Evolutionary conservation across 2,888 invertebrate genomes (phyloP).

Genomic region (Drosophila algonquin): DNA sequence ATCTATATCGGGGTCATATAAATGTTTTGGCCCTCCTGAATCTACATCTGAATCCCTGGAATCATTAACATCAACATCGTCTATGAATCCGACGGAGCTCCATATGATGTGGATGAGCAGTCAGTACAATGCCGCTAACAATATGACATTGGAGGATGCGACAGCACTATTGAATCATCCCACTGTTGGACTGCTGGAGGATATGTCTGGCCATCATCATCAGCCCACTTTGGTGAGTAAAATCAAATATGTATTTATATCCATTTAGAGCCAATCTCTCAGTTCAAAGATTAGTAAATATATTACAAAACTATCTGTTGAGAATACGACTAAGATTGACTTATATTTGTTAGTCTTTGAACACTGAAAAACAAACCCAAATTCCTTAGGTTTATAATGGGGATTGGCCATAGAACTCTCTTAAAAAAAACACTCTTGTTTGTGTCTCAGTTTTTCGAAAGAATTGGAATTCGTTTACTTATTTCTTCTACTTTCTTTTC

Average conservation of each 20-base stretch:
- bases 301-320: slow-evolving; percentile 5
- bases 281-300: slow-evolving; percentile 37
- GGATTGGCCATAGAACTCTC: slow-evolving; percentile 38
- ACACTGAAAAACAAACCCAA: slow-evolving; percentile 48
- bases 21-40: slow-evolving; percentile 17
- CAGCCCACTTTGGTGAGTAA: slow-evolving; percentile 85
- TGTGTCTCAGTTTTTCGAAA: slow-evolving; percentile 58
- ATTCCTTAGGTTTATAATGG: slow-evolving; percentile 49
- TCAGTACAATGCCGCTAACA: slow-evolving; percentile 82
- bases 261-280: slow-evolving; percentile 37
- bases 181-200: slow-evolving; percentile 85
- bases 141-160: slow-evolving; percentile 83
- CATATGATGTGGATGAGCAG: slow-evolving; percentile 88
- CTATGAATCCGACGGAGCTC: slow-evolving; percentile 79
- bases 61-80: neutral
- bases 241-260: neutral
- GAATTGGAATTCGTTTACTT: slow-evolving; percentile 77
- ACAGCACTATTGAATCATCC: slow-evolving; percentile 84
- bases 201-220: slow-evolving; percentile 83
- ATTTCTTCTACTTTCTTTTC: slow-evolving; percentile 80
- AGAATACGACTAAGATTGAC: neutral
- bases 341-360: slow-evolving; percentile 43
- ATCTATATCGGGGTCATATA: neutral
- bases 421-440: slow-evolving; percentile 12
- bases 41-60: neutral